Conservation (phyloP, 2,888 invertebrate species). For the Harmothoe impar region DNA sequence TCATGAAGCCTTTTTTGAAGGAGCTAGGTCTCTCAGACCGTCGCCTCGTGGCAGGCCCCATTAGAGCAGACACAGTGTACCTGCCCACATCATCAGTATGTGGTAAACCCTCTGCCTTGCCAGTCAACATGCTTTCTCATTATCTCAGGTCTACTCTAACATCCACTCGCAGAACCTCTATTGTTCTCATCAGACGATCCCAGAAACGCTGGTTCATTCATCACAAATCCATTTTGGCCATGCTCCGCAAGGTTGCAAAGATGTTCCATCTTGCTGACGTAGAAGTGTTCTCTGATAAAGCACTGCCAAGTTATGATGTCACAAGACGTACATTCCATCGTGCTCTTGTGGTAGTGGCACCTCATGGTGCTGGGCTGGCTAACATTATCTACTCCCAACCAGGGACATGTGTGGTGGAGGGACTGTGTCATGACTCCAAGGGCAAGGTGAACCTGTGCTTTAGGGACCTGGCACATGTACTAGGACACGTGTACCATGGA, state of each 20-base stretch:
- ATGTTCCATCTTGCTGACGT: neutral
- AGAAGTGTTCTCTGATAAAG: neutral
- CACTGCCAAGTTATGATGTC: slow-evolving; percentile 13
- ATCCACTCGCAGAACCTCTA: neutral
- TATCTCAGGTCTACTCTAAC: neutral
- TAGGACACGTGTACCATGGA: neutral
- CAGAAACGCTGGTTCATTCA: neutral
- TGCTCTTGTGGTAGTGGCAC: neutral
- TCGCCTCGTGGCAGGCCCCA: neutral
- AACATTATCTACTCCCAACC: neutral
- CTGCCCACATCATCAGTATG: neutral
- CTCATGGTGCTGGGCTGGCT: neutral
- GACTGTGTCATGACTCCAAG: neutral
- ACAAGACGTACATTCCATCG: neutral
- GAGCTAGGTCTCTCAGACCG: neutral
- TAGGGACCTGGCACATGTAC: neutral
- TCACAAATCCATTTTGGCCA: neutral
- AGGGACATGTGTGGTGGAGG: neutral
- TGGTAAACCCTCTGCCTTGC: neutral
- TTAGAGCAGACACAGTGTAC: neutral
- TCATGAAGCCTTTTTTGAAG: neutral
- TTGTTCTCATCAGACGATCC: neutral
- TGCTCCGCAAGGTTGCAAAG: neutral
- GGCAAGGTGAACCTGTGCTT: neutral
- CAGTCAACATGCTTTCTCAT: neutral